These are phyloP conservation scores for Phataginus tricuspis DNA, from an alignment of 2,797 vertebrate species.

Conservation along the genomic window DNA sequence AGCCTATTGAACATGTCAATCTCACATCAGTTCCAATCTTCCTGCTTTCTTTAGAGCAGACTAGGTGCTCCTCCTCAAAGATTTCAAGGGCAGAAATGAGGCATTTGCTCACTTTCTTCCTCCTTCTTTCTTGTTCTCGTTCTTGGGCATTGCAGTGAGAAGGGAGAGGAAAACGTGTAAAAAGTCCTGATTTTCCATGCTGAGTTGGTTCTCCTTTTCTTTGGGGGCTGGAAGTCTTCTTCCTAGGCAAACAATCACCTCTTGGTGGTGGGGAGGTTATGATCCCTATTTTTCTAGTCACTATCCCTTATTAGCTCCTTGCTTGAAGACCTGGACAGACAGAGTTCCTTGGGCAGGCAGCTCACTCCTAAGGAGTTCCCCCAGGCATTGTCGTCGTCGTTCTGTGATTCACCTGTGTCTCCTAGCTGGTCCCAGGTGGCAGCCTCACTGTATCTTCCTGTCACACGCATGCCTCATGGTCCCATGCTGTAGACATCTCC, in stretches of 20 bases:
- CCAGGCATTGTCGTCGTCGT: not conserved
- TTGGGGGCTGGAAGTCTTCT: not conserved
- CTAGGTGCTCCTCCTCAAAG: not conserved
- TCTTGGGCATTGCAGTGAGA: not conserved
- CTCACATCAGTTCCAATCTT: not conserved
- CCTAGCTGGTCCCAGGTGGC: not conserved
- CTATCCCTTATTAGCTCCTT: not conserved
- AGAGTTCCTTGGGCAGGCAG: not conserved
- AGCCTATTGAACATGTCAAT: not conserved
- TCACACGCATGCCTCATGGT: not conserved
- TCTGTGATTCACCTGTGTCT: not conserved
- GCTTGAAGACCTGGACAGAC: not conserved
- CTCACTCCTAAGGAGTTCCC: not conserved
- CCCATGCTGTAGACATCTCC: no score
- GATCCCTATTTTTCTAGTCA: not conserved
- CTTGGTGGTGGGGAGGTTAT: not conserved
- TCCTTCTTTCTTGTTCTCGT: not conserved
- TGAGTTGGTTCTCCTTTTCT: not conserved
- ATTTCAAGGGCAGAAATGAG: not conserved
- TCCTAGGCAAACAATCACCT: not conserved
- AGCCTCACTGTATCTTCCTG: not conserved
- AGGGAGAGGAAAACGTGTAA: not conserved
- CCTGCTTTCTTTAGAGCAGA: not conserved
- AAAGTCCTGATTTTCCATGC: not conserved
- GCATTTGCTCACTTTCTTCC: not conserved